Evolutionary conservation across 2,888 invertebrate genomes (phyloP).

Genomic region (Phalangium opilio): DNA sequence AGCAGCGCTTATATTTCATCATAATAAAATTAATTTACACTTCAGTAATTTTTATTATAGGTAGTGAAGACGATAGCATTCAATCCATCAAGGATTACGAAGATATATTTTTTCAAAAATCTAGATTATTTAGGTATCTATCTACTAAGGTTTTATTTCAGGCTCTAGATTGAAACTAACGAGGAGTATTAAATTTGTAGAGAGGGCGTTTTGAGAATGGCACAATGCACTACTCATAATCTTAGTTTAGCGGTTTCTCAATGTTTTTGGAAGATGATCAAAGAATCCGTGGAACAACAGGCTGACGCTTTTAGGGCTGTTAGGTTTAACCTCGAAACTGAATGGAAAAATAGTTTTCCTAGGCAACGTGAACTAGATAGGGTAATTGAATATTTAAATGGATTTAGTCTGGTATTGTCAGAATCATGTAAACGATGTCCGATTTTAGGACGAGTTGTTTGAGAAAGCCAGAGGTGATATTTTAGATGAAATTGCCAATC

Average conservation of each 20-base stretch:
- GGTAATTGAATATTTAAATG: too few relatives aligned
- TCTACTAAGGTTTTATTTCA: too few relatives aligned
- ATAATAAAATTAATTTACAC: too few relatives aligned
- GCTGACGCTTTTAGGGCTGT: conserved; percentile 84
- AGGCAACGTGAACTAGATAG: conserved; percentile 81
- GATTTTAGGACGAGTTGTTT: conserved; percentile 66
- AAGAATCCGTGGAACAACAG: conserved; percentile 95
- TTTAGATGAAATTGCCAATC: conserved; percentile 86
- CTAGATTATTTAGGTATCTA: conserved; percentile 75
- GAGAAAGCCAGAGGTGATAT: conserved; percentile 92
- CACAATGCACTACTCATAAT: conserved; percentile 52
- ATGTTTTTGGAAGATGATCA: conserved; percentile 99
- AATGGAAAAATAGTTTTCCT: conserved; percentile 99
- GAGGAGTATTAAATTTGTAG: conserved; percentile 23
- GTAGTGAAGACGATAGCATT: conserved; percentile 77
- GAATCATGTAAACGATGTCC: too few relatives aligned
- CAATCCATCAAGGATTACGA: conserved; percentile 86
- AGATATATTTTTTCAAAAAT: conserved; percentile 82
- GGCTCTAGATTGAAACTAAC: too few relatives aligned
- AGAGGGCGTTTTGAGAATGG: conserved; percentile 39
- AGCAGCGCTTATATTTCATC: too few relatives aligned
- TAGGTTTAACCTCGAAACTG: conserved; percentile 93
- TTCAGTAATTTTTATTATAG: conserved; percentile 23
- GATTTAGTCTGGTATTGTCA: too few relatives aligned
- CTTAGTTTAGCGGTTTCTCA: conserved; percentile 93